Conservation (phyloP, 92 coral and sea anemone species). For the Siderastrea radians region DNA sequence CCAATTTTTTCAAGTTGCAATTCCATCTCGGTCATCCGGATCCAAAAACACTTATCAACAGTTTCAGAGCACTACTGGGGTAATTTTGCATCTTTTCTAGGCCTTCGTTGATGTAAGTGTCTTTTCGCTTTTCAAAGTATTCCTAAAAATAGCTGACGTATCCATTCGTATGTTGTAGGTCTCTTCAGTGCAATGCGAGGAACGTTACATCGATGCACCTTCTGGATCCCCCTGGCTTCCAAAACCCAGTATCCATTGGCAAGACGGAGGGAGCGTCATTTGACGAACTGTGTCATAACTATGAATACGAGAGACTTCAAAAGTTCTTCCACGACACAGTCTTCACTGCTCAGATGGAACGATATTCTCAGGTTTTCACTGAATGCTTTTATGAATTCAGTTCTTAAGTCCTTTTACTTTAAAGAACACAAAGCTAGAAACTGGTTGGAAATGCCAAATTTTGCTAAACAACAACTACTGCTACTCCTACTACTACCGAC, state of each 20-base stretch:
- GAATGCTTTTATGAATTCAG: background rate
- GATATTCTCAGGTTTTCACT: constrained; percentile 84
- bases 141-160: too few species aligned
- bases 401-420: too few species aligned
- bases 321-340: constrained; percentile 99
- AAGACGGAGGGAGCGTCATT: constrained; percentile 85
- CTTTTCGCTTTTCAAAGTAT: background rate
- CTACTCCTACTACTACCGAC: too few species aligned
- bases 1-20: too few species aligned
- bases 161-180: constrained; percentile 35
- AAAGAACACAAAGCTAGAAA: too few species aligned
- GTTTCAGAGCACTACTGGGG: background rate
- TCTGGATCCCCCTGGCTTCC: constrained; percentile 96
- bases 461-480: too few species aligned
- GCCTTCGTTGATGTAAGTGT: too few species aligned
- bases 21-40: too few species aligned
- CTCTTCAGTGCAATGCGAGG: constrained; percentile 87
- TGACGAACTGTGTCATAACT: constrained; percentile 95
- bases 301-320: constrained; percentile 94
- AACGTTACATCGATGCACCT: constrained; percentile 94
- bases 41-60: too few species aligned
- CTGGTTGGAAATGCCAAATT: too few species aligned
- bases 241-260: constrained; percentile 77
- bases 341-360: constrained; percentile 90
- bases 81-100: too few species aligned